Percentiles rank a stretch among this genome's conserved stretches.
Conservation (phyloP, 2,113 vertebrate species). For the Grantiella picta region DNA sequence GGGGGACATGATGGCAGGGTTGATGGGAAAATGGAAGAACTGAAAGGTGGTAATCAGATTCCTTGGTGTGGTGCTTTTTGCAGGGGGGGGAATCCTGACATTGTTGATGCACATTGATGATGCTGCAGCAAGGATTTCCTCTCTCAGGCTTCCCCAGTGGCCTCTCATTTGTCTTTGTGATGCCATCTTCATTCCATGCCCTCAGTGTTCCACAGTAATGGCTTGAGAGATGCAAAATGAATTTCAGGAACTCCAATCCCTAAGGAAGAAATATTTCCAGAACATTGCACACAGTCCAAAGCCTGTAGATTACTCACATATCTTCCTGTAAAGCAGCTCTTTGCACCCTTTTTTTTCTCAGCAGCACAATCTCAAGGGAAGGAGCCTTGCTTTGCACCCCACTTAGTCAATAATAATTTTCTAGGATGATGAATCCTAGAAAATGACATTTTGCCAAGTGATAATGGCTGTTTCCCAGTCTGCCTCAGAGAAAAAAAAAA, state of each 20-base stretch:
- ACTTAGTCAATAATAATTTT: not conserved
- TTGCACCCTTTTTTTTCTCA: not conserved
- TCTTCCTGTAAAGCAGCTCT: not conserved
- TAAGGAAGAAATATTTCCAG: not conserved
- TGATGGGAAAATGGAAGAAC: not conserved
- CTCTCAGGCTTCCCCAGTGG: not conserved
- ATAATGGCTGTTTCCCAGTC: not conserved
- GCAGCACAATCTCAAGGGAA: not conserved
- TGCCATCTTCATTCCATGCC: not conserved
- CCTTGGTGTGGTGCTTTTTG: not conserved
- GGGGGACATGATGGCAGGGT: not conserved
- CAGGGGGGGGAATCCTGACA: not conserved
- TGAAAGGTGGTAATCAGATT: not conserved
- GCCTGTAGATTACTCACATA: not conserved
- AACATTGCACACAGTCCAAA: not conserved
- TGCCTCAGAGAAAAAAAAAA: not conserved
- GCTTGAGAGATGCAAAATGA: not conserved
- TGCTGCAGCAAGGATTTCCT: not conserved
- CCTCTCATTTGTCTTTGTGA: not conserved
- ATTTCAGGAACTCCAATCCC: not conserved
- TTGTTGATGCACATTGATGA: accelerated
- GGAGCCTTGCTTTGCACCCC: not conserved
- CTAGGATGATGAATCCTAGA: not conserved
- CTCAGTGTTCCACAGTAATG: not conserved
- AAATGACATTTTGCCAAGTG: not conserved